Conservation (phyloP, 2,113 vertebrate genomes). For the Tetraodon nigroviridis region DNA sequence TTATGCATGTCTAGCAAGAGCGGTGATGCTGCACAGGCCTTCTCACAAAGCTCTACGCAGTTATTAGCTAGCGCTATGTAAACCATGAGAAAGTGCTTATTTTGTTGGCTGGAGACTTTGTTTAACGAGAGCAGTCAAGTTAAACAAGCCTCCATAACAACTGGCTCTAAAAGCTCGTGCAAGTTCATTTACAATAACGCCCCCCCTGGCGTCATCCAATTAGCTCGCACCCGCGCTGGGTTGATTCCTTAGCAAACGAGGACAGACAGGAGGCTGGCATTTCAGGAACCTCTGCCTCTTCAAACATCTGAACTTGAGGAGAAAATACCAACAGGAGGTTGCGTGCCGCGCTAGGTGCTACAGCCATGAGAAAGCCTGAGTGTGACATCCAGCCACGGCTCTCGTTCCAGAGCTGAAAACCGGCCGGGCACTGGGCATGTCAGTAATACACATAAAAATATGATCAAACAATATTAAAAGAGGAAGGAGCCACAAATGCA, state of each 20-base stretch:
- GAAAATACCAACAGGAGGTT: slow-evolving; percentile 6
- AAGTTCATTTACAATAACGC: slow-evolving; percentile 62
- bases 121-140: slow-evolving; percentile 62
- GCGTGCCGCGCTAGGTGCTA: slow-evolving; percentile 11
- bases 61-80: slow-evolving; percentile 44
- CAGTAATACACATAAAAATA: too few species aligned
- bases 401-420: slow-evolving; percentile 7
- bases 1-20: slow-evolving; percentile 45
- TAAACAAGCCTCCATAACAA: slow-evolving; percentile 63
- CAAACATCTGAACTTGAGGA: slow-evolving; percentile 24
- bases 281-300: slow-evolving; percentile 46
- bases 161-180: slow-evolving; percentile 57
- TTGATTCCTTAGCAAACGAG: slow-evolving; percentile 40
- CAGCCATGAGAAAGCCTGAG: slow-evolving; percentile 10
- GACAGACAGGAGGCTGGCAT: slow-evolving; percentile 3
- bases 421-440: slow-evolving; percentile 4
- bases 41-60: slow-evolving; percentile 35
- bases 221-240: slow-evolving; percentile 32
- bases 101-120: slow-evolving; percentile 55
- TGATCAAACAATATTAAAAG: too few species aligned
- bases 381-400: slow-evolving; percentile 21
- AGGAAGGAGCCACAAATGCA: too few species aligned
- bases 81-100: slow-evolving; percentile 49
- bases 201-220: slow-evolving; percentile 37
- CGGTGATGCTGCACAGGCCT: slow-evolving; percentile 49